A percentile compares a stretch with the other conserved stretches of the same genome.
These are phyloP conservation scores for Ptilorrhoa leucosticta DNA, from an alignment of 2,113 vertebrate species.

Conservation along the genomic window DNA sequence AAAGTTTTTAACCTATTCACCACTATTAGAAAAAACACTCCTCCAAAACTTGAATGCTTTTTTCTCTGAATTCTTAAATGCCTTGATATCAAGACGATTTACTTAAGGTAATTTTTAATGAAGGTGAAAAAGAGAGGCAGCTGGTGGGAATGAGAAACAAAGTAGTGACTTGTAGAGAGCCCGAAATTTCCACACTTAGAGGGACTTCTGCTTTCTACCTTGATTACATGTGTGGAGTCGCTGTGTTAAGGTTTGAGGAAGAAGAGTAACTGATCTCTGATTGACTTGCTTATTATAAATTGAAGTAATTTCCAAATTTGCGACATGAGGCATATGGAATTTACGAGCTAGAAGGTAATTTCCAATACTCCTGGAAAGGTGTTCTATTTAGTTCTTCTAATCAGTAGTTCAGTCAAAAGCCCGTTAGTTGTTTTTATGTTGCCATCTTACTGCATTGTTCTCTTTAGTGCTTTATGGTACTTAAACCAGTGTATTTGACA, in stretches of 20 bases:
- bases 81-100: neutral
- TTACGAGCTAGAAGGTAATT: neutral
- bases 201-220: neutral
- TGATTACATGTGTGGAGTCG: neutral
- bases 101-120: neutral
- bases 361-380: neutral
- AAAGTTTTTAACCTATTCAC: neutral
- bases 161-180: neutral
- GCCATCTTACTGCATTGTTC: neutral
- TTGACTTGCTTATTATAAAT: neutral
- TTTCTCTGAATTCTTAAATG: neutral
- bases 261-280: neutral
- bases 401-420: neutral
- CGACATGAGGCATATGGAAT: neutral
- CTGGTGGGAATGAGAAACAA: neutral
- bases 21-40: neutral
- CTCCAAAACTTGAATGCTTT: neutral
- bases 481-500: neutral
- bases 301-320: neutral
- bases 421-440: neutral
- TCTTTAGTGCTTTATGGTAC: neutral
- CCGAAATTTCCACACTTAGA: neutral
- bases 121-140: neutral
- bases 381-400: neutral
- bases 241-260: neutral